Evolutionary conservation across 2,888 invertebrate genomes (phyloP), one percentile per base, ranked within the genome.

Genomic region (Linnaemya tessellans): DNA sequence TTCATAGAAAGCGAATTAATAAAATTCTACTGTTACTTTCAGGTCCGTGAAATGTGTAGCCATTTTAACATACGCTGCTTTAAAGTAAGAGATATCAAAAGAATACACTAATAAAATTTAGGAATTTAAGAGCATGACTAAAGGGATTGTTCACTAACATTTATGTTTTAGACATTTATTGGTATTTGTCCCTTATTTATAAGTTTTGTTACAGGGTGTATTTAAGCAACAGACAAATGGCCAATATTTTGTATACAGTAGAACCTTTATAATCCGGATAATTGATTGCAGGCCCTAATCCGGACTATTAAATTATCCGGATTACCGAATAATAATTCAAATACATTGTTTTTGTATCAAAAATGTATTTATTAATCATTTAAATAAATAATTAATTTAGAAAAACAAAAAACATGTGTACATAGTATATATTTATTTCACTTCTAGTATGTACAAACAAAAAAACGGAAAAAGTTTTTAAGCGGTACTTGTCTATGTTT

Each of bases 21-120:
- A 18, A 9, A 22, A 9, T 18, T 11, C 68, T 35, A 20, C 49
- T 54, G 15, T 65, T 15, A 30, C 2, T 41, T 35, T 0, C 49
- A 98, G 98, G 98, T 98, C 2, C 95, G 96, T 75, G 98, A 98
- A 93, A 98, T 98, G 98, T 98, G 98, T 93, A 94, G 95, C 86
- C 98, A 98, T 93, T 98, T 98, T 93, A 94, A 96, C 91, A 97
- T 98, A 93, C 95, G 95, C 91, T 97, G 98, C 93, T 98, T 98
- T 94, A 93, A 92, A 93, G 93, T 93, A 92, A 93, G 93, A 87
- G 81, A 87, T 67, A 70, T 62, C 20, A 60, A 75, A 70, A 35
- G 10, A 22, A 18, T 51, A 73, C 65, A 56, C 22, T 71, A 73
- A 60, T 10, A 41, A 54, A 58, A 67, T 49, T 8, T 22, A 25